A percentile compares a stretch with the other conserved stretches of the same genome.
phyloP scores from a whole-genome alignment of 2,113 vertebrate genomes.

The Peromyscus leucopus region DNA sequence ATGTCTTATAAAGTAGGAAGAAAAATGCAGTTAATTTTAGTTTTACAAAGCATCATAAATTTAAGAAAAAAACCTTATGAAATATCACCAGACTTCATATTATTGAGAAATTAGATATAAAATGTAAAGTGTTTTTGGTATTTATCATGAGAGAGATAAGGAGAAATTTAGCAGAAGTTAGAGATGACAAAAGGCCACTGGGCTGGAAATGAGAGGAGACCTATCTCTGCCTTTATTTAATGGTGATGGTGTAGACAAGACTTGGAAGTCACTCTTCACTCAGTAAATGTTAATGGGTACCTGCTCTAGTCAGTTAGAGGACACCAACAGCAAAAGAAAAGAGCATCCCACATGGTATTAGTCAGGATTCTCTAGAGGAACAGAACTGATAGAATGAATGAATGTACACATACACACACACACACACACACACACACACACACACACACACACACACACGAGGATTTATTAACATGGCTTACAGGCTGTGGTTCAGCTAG shows the following conservation, averaged over 20 bases:
- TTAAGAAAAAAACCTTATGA: conserved; percentile 43
- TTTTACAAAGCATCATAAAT: conserved; percentile 29
- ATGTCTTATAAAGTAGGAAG: conserved; percentile 19
- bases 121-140: neutral
- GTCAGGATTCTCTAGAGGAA: neutral
- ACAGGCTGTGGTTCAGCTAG: neutral
- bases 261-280: fast-evolving
- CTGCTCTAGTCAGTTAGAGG: too few species aligned
- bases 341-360: neutral
- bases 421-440: neutral
- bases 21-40: conserved; percentile 21
- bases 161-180: neutral
- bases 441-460: neutral
- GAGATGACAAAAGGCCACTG: too few species aligned
- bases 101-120: neutral
- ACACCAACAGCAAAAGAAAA: neutral
- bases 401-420: neutral
- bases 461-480: neutral
- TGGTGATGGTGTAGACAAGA: neutral
- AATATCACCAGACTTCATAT: neutral
- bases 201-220: neutral
- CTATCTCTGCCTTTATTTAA: neutral
- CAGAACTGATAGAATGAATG: neutral
- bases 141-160: neutral
- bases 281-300: too few species aligned